A percentile compares a stretch with the other conserved stretches of the same genome.
Evolutionary conservation across 2,113 vertebrate genomes (phyloP).

Genomic region (human): GRCh38 chr15:40978001-40978500

Average conservation of each 20-base stretch:
- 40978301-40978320: not conserved
- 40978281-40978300: not conserved
- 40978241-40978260: not conserved
- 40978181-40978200: not conserved
- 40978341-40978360: not conserved
- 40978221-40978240: not conserved
- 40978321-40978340: not conserved
- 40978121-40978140: conserved; percentile 11
- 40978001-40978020: not conserved
- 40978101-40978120: not conserved
- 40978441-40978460: not conserved
- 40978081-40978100: not conserved
- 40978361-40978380: not conserved
- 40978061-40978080: not conserved
- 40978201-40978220: not conserved
- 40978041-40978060: not conserved
- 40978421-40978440: not conserved
- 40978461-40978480: conserved; percentile 3
- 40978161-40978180: not conserved
- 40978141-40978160: not conserved
- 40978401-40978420: not conserved
- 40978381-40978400: not conserved
- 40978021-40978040: not conserved
- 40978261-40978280: not conserved
- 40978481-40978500: not conserved